phyloP scores from a whole-genome alignment of 2,888 invertebrate species.

The Epinotia ramella region DNA sequence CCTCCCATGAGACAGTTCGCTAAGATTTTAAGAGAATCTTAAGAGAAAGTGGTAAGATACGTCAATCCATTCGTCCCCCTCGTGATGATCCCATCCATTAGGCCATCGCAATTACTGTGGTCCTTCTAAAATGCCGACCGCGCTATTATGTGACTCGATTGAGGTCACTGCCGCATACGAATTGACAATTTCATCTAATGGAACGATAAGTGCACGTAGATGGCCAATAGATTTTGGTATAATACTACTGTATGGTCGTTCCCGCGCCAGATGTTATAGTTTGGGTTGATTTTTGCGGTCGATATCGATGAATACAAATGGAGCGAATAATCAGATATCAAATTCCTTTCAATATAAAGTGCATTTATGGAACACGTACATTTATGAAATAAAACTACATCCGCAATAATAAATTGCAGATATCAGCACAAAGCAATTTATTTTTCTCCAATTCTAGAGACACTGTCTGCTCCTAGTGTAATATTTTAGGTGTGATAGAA shows the following conservation, averaged over 20 bases:
- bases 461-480: conserved; percentile 44
- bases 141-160: conserved; percentile 49
- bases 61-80: conserved; percentile 57
- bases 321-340: not conserved
- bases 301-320: not conserved
- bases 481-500: conserved; percentile 43
- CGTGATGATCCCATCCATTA: conserved; percentile 58
- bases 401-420: conserved; percentile 46
- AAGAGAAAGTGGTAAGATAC: conserved; percentile 48
- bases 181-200: conserved; percentile 67
- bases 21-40: conserved; percentile 25
- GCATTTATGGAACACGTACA: not conserved
- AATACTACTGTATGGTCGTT: conserved; percentile 24
- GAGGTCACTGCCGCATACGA: conserved; percentile 56
- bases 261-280: not conserved
- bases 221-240: conserved; percentile 42
- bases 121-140: conserved; percentile 57
- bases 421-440: conserved; percentile 53
- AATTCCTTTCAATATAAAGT: not conserved
- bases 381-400: conserved; percentile 4
- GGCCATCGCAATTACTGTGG: conserved; percentile 58
- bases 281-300: not conserved
- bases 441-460: conserved; percentile 51
- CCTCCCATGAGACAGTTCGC: conserved; percentile 16
- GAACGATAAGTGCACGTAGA: conserved; percentile 57